A percentile compares a stretch with the other conserved stretches of the same genome.
These are phyloP conservation scores for Trisateles emortualis DNA, from an alignment of 2,888 invertebrate genomes.

Conservation along the genomic window DNA sequence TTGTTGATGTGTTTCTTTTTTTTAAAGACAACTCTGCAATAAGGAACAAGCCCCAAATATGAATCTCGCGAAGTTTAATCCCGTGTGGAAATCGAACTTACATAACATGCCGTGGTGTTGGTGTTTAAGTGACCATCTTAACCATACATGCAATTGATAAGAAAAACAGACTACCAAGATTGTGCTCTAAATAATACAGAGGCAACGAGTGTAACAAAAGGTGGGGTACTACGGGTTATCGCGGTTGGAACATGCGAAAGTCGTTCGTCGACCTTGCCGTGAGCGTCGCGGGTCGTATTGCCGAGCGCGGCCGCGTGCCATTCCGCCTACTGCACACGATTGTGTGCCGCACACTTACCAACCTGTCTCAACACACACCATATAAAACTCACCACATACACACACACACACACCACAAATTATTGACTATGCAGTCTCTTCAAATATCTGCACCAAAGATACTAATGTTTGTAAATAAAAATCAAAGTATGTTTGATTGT, in stretches of 20 bases:
- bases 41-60: too few species aligned
- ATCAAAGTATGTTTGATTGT: too few species aligned
- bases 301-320: constrained; percentile 74
- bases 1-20: too few species aligned
- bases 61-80: too few species aligned
- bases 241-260: constrained; percentile 79
- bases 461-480: too few species aligned
- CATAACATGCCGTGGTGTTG: too few species aligned
- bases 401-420: too few species aligned
- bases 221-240: constrained; percentile 46
- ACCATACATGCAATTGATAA: background rate
- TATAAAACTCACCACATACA: background rate
- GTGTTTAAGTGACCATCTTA: too few species aligned
- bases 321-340: constrained; percentile 76
- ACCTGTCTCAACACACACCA: constrained; percentile 17
- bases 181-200: constrained; percentile 43
- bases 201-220: constrained; percentile 58
- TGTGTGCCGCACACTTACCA: constrained; percentile 51
- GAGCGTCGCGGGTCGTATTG: constrained; percentile 58
- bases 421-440: too few species aligned
- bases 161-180: background rate
- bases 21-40: too few species aligned
- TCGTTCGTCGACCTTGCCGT: constrained; percentile 85
- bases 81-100: too few species aligned
- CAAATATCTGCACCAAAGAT: too few species aligned